Conservation (phyloP, 2,888 invertebrate species). For the Mythimna ferrago region DNA sequence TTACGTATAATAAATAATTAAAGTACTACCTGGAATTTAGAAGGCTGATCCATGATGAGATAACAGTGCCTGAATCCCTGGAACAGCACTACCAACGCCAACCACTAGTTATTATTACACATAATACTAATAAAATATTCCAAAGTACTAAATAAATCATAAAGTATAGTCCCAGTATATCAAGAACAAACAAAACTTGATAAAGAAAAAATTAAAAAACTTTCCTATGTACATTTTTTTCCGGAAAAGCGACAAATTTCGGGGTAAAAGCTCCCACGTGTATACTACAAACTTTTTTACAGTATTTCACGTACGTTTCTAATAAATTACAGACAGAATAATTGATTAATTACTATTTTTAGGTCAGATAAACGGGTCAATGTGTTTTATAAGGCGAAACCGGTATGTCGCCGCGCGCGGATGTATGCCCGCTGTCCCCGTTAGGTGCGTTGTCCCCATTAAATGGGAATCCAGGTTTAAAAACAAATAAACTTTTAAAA, state of each 20-base stretch:
- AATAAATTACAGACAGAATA: slow-evolving; percentile 39
- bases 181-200: slow-evolving; percentile 6
- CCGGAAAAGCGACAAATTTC: slow-evolving; percentile 6
- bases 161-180: background rate
- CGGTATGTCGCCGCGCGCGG: background rate
- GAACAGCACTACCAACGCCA: too few species aligned
- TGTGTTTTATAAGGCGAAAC: background rate
- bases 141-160: background rate
- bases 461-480: too few species aligned
- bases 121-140: background rate
- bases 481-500: too few species aligned
- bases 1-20: too few species aligned
- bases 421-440: background rate
- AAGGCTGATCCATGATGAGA: too few species aligned
- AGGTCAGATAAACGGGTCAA: slow-evolving; percentile 29
- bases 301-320: slow-evolving; percentile 3
- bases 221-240: slow-evolving; percentile 7
- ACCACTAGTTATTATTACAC: too few species aligned
- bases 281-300: slow-evolving; percentile 19
- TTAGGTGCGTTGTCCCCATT: too few species aligned
- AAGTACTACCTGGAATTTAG: too few species aligned
- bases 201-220: slow-evolving; percentile 16
- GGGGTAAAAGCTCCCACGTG: slow-evolving; percentile 27
- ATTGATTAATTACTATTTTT: slow-evolving; percentile 45
- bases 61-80: too few species aligned